These are phyloP conservation scores for Pseudorasbora parva DNA, from an alignment of 2,113 vertebrate species.

Conservation along the genomic window DNA sequence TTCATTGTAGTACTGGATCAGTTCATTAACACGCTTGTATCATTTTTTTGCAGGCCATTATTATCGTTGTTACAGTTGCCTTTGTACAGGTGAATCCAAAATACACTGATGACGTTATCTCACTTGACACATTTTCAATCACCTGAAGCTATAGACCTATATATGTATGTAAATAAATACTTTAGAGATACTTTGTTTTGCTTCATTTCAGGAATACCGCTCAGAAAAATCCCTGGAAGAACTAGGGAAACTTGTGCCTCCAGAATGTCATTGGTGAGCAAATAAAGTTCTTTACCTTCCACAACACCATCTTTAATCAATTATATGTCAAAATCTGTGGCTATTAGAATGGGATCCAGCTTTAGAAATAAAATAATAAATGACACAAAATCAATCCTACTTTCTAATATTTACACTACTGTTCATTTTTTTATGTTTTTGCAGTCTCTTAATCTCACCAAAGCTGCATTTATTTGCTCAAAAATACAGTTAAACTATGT, in stretches of 20 bases:
- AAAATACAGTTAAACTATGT: background rate
- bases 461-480: background rate
- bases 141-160: background rate
- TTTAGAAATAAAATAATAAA: background rate
- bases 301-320: background rate
- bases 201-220: slow-evolving; percentile 87
- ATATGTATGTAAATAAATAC: background rate
- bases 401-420: background rate
- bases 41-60: slow-evolving; percentile 84
- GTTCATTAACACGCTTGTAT: slow-evolving; percentile 2
- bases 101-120: background rate
- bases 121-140: background rate
- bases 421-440: background rate
- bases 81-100: slow-evolving; percentile 89
- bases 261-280: slow-evolving; percentile 94
- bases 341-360: background rate
- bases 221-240: slow-evolving; percentile 98
- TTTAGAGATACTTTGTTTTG: slow-evolving; percentile 12
- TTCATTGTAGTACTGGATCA: slow-evolving; percentile 17
- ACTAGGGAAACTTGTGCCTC: slow-evolving; percentile 93
- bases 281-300: background rate
- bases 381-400: background rate
- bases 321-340: background rate
- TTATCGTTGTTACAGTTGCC: slow-evolving; percentile 97
- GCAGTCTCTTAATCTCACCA: background rate